Evolutionary conservation across 1,140 invertebrate genomes (phyloP).

Genomic region (Anastrepha obliqua): DNA sequence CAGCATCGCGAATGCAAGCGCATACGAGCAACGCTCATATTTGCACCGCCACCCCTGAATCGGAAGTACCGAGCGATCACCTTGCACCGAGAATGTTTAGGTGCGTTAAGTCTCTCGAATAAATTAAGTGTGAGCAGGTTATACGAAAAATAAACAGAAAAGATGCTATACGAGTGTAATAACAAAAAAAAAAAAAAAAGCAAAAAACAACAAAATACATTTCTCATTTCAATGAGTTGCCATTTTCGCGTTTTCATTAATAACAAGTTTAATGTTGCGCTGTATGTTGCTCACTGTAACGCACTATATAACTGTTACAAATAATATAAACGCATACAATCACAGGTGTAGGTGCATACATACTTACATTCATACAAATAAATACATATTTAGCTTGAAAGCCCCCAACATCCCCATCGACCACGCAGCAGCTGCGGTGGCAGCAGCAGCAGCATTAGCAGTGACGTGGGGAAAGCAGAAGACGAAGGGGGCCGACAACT

Average conservation of each 20-base stretch:
- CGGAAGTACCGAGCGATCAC: constrained; percentile 43
- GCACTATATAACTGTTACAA: constrained; percentile 49
- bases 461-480: not conserved
- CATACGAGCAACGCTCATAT: not conserved
- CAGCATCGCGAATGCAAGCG: not conserved
- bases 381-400: constrained; percentile 55
- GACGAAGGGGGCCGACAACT: constrained; percentile 49
- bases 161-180: not conserved
- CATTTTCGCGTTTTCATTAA: constrained; percentile 34
- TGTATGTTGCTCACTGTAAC: constrained; percentile 32
- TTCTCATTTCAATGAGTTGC: constrained; percentile 45
- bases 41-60: not conserved
- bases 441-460: not conserved
- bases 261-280: constrained; percentile 32
- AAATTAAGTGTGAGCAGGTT: constrained; percentile 40
- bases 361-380: not conserved
- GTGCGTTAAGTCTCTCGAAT: constrained; percentile 21
- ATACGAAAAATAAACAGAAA: constrained; percentile 10
- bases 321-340: not conserved
- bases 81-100: constrained; percentile 28
- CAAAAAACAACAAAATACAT: constrained; percentile 1
- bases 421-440: constrained; percentile 59
- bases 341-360: not conserved
- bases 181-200: not conserved
- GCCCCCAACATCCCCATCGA: constrained; percentile 57